A percentile compares a stretch with the other conserved stretches of the same genome.
Evolutionary conservation across 2,113 vertebrate genomes (phyloP).

Genomic region (Cheirogaleus medius): DNA sequence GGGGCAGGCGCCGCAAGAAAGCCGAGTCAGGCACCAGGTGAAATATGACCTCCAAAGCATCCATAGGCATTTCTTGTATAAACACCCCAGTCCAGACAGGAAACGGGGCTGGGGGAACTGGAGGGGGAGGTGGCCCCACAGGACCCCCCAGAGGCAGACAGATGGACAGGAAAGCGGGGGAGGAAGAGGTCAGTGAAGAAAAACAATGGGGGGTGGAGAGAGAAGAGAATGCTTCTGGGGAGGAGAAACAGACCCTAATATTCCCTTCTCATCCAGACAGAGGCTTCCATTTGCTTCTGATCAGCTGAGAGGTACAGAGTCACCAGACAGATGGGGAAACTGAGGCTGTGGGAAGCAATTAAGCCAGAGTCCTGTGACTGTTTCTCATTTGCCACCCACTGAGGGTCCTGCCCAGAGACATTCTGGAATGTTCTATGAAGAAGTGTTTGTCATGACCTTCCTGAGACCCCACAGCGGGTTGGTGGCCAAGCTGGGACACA

Average conservation of each 20-base stretch:
- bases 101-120: slow-evolving; percentile 59
- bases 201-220: slow-evolving; percentile 49
- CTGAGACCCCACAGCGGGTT: background rate
- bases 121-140: slow-evolving; percentile 34
- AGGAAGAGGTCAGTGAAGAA: slow-evolving; percentile 72
- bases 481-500: background rate
- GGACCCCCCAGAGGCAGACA: slow-evolving; percentile 71
- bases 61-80: slow-evolving; percentile 78
- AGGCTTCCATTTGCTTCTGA: background rate
- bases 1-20: slow-evolving; percentile 57
- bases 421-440: slow-evolving; percentile 53
- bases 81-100: slow-evolving; percentile 77
- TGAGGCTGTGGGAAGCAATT: slow-evolving; percentile 19
- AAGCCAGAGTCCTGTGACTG: background rate
- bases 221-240: background rate
- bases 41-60: slow-evolving; percentile 73
- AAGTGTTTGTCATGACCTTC: slow-evolving; percentile 38
- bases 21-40: slow-evolving; percentile 71
- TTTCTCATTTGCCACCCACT: background rate
- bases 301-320: background rate
- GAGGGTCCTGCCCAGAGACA: background rate
- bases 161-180: slow-evolving; percentile 77
- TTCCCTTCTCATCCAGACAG: background rate
- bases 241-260: background rate
- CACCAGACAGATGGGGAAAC: slow-evolving; percentile 1